These are phyloP conservation scores for Netelia melanura DNA, from an alignment of 2,888 invertebrate genomes.

Conservation along the genomic window DNA sequence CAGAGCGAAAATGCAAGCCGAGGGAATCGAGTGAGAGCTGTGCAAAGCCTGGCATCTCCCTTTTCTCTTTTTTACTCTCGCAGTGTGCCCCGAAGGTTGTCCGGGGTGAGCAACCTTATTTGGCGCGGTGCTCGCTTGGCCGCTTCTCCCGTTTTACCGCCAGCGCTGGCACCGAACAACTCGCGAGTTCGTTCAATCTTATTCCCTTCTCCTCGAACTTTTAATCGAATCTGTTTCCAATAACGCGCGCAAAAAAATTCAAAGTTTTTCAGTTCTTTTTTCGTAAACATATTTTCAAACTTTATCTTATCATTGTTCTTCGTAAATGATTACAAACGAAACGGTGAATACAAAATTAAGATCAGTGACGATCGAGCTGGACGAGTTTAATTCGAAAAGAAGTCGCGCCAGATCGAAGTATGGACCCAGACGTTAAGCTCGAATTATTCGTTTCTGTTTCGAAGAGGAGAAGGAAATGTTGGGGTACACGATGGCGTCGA, in stretches of 20 bases:
- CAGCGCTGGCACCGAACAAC: constrained; percentile 64
- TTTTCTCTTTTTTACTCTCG: constrained; percentile 31
- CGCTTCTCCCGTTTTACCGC: constrained; percentile 51
- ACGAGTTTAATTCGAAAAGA: no score
- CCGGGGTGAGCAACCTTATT: constrained; percentile 79
- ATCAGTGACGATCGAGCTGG: not conserved
- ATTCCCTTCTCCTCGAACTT: constrained; percentile 31
- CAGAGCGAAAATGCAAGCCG: constrained; percentile 53
- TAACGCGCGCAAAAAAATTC: no score
- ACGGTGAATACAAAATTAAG: not conserved
- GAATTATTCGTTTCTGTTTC: not conserved
- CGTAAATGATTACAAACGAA: not conserved
- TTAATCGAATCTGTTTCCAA: not conserved
- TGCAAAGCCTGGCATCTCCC: constrained; percentile 59
- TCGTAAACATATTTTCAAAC: not conserved
- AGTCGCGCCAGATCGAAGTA: no score
- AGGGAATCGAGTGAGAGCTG: constrained; percentile 49
- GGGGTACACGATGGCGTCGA: constrained; percentile 48
- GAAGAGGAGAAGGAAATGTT: constrained; percentile 32
- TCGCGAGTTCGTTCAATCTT: constrained; percentile 47
- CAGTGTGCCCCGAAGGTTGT: constrained; percentile 65
- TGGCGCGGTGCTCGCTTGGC: constrained; percentile 69
- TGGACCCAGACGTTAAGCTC: no score
- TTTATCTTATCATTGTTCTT: not conserved
- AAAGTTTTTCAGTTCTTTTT: not conserved